phyloP scores from a whole-genome alignment of 1,140 invertebrate genomes.

The Papilio xuthus region DNA sequence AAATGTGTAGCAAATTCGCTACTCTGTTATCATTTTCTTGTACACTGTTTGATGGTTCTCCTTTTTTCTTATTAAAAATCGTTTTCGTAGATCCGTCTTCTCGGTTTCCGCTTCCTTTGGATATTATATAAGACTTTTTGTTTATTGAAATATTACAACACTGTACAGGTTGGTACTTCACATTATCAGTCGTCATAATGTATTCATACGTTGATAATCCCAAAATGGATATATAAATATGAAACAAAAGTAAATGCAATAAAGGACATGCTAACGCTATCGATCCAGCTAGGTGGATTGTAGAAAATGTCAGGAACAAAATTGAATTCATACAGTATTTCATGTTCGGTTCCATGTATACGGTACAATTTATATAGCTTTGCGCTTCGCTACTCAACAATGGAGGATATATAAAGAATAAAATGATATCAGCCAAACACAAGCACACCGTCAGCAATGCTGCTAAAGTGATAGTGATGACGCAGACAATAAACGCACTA shows the following conservation, averaged over 20 bases:
- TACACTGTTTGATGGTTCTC: conserved; percentile 37
- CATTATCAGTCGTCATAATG: conserved; percentile 72
- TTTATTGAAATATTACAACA: conserved; percentile 26
- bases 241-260: conserved; percentile 94
- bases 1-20: conserved; percentile 56
- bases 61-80: conserved; percentile 39
- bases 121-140: conserved; percentile 31
- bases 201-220: conserved; percentile 96
- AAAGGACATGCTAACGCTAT: conserved; percentile 89
- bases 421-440: conserved; percentile 85
- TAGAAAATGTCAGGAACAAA: conserved; percentile 85
- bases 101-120: conserved; percentile 31
- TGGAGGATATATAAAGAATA: conserved; percentile 82
- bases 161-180: conserved; percentile 13
- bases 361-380: conserved; percentile 63
- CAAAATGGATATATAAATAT: conserved; percentile 92
- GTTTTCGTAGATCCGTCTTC: conserved; percentile 32
- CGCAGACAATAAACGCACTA: conserved; percentile 91
- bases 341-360: conserved; percentile 46
- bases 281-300: conserved; percentile 86
- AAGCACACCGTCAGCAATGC: conserved; percentile 86
- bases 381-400: conserved; percentile 80
- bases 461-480: conserved; percentile 91
- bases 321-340: conserved; percentile 69
- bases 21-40: conserved; percentile 48